phyloP scores from a whole-genome alignment of 2,797 vertebrate species.

The Hephaestus fuliginosus region DNA sequence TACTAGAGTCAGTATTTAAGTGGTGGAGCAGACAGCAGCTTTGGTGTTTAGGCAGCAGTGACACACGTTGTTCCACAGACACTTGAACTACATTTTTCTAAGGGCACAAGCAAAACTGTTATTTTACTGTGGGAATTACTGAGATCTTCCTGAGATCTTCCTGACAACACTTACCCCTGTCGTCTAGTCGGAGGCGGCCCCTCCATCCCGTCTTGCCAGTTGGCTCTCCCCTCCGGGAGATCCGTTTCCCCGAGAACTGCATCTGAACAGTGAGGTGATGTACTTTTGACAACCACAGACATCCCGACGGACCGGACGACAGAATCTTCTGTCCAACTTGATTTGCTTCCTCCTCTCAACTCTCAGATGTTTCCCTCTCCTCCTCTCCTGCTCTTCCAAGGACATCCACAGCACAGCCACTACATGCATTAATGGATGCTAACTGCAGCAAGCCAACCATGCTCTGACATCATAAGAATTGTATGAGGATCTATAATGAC shows the following conservation, averaged over 20 bases:
- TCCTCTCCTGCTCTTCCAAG: constrained; percentile 33
- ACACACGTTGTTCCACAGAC: neutral
- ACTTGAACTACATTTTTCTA: neutral
- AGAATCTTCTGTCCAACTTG: constrained; percentile 44
- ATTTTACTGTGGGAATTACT: neutral
- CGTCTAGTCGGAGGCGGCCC: constrained; percentile 5
- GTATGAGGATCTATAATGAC: constrained; percentile 60
- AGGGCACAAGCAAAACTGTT: neutral
- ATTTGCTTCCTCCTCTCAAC: constrained; percentile 39
- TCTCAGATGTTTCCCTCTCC: constrained; percentile 8
- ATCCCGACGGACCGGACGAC: constrained; percentile 51
- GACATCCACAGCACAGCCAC: constrained; percentile 37
- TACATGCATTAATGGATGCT: constrained; percentile 59
- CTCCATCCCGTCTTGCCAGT: constrained; percentile 1
- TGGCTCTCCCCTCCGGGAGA: constrained; percentile 25
- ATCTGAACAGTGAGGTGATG: no score
- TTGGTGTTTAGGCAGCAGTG: neutral
- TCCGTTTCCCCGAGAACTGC: constrained; percentile 16
- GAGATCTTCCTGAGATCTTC: neutral
- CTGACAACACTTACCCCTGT: constrained; percentile 11
- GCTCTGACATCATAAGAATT: constrained; percentile 64
- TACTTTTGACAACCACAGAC: constrained; percentile 48
- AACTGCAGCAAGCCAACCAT: constrained; percentile 65
- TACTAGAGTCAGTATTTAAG: constrained; percentile 4
- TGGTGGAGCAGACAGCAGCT: neutral